Conservation (phyloP, 2,113 vertebrate genomes). For the Dromiciops gliroides region DNA sequence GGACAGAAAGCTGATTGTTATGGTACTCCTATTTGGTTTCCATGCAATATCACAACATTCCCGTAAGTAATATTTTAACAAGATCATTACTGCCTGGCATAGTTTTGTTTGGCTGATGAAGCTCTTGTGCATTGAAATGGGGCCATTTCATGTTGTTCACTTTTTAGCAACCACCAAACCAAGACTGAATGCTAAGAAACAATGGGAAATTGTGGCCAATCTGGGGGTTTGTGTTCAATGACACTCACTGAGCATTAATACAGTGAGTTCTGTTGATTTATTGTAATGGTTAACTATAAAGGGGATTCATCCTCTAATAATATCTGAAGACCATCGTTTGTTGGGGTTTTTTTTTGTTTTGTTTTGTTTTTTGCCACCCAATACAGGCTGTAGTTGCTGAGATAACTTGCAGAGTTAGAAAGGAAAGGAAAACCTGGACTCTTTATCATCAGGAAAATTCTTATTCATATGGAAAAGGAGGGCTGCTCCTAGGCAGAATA, state of each 20-base stretch:
- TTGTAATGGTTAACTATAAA: neutral
- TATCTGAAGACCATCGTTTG: neutral
- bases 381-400: neutral
- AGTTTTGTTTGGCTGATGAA: neutral
- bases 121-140: neutral
- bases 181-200: neutral
- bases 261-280: fast-evolving
- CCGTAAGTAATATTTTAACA: neutral
- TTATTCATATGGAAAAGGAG: neutral
- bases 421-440: neutral
- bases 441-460: neutral
- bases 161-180: constrained; percentile 5
- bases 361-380: neutral
- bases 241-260: neutral
- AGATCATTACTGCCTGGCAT: neutral
- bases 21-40: constrained; percentile 16
- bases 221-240: neutral
- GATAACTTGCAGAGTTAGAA: neutral
- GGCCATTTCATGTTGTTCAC: neutral
- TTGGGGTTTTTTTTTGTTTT: too few relatives aligned
- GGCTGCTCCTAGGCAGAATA: neutral
- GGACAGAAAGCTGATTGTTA: neutral
- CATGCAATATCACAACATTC: neutral
- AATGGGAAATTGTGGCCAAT: neutral
- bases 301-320: neutral